phyloP scores from a whole-genome alignment of 2,797 vertebrate species.

The Parotocinclus haroldoi region DNA sequence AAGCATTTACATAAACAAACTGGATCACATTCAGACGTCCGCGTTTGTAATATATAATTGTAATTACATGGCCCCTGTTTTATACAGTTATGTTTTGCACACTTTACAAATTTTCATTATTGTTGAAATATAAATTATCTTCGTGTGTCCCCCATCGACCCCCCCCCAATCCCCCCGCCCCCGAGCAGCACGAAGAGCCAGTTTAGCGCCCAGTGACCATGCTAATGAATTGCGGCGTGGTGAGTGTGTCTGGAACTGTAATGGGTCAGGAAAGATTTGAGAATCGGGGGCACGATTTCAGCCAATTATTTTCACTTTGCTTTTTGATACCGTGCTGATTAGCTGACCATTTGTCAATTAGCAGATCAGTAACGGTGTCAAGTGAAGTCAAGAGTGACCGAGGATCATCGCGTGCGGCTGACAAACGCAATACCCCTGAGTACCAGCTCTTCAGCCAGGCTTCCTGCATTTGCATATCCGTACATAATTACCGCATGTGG shows the following conservation, averaged over 20 bases:
- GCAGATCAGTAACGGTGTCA: constrained; percentile 37
- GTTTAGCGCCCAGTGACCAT: constrained; percentile 6
- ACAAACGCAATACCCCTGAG: constrained; percentile 26
- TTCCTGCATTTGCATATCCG: constrained; percentile 25
- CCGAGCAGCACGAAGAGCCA: background rate
- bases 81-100: too few species aligned
- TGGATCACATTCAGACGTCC: too few species aligned
- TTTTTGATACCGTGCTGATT: constrained; percentile 32
- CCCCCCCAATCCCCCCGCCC: background rate
- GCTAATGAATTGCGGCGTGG: constrained; percentile 28
- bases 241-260: constrained; percentile 11
- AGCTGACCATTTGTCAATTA: constrained; percentile 36
- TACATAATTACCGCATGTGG: constrained; percentile 28
- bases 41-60: too few species aligned
- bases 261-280: constrained; percentile 29
- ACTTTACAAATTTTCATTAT: background rate
- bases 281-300: constrained; percentile 17
- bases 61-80: too few species aligned
- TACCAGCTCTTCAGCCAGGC: constrained; percentile 2
- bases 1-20: too few species aligned
- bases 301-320: constrained; percentile 27
- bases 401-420: constrained; percentile 27
- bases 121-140: constrained; percentile 1
- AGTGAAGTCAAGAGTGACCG: constrained; percentile 41
- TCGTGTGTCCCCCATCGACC: background rate